Evolutionary conservation across 2,113 vertebrate genomes (phyloP).

Genomic region (Chaenocephalus aceratus): DNA sequence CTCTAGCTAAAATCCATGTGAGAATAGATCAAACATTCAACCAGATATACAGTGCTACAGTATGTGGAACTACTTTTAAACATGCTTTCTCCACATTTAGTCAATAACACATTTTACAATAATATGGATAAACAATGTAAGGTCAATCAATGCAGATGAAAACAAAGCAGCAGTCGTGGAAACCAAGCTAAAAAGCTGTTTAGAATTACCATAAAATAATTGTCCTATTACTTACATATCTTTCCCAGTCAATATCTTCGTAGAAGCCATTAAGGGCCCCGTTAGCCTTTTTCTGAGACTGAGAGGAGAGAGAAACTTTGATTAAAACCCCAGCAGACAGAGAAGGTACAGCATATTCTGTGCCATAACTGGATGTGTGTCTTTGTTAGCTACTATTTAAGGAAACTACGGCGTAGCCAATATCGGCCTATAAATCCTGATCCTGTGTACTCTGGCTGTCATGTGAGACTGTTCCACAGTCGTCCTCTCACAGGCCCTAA

Average conservation of each 20-base stretch:
- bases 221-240: slow-evolving; percentile 91
- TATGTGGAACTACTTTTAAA: not conserved
- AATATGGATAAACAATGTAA: slow-evolving; percentile 3
- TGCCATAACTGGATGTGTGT: not conserved
- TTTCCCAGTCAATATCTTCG: slow-evolving; percentile 97
- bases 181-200: no score
- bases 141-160: not conserved
- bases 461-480: not conserved
- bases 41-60: not conserved
- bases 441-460: not conserved
- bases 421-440: not conserved
- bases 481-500: not conserved
- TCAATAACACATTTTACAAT: slow-evolving; percentile 1
- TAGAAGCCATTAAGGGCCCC: slow-evolving; percentile 97
- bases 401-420: not conserved
- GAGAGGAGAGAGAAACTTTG: slow-evolving; percentile 32
- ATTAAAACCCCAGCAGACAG: slow-evolving; percentile 21
- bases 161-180: not conserved
- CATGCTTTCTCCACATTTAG: not conserved
- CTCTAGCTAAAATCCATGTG: slow-evolving; percentile 1
- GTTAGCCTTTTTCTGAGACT: slow-evolving; percentile 92
- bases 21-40: not conserved
- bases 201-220: slow-evolving; percentile 3
- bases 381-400: slow-evolving; percentile 1
- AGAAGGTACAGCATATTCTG: slow-evolving; percentile 1